These are phyloP conservation scores for Bos taurus DNA, from an alignment of 2,113 vertebrate species.

Conservation along the genomic window DNA sequence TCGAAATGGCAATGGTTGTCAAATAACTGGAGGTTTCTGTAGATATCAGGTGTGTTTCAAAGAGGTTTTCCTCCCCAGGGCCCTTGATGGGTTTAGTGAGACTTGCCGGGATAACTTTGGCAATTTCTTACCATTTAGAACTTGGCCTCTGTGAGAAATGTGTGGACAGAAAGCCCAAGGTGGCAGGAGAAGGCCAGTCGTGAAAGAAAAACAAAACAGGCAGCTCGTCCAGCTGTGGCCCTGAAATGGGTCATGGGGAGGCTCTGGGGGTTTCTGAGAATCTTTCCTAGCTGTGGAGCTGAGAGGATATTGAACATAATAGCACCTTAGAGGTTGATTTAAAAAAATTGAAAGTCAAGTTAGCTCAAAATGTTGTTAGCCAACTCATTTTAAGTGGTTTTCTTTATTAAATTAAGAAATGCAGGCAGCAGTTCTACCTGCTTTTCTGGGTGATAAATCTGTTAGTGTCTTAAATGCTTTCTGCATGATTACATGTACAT, in stretches of 20 bases:
- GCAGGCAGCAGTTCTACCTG: slow-evolving; percentile 11
- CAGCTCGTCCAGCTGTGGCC: not conserved
- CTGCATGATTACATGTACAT: slow-evolving; percentile 37
- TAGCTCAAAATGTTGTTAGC: slow-evolving; percentile 36
- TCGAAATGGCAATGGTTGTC: not conserved
- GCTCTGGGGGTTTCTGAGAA: not conserved
- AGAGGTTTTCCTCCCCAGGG: not conserved
- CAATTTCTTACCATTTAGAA: not conserved
- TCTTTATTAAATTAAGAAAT: slow-evolving; percentile 52
- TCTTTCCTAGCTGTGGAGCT: not conserved
- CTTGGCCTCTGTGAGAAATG: not conserved
- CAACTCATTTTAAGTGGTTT: slow-evolving; percentile 1
- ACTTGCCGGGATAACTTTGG: not conserved
- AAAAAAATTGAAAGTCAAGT: not conserved
- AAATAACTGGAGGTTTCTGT: not conserved
- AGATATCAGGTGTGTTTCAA: not conserved
- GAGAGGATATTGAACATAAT: slow-evolving; percentile 46
- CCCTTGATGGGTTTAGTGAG: not conserved
- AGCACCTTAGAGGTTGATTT: slow-evolving; percentile 19
- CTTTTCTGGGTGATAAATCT: slow-evolving; percentile 36
- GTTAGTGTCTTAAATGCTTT: slow-evolving; percentile 23
- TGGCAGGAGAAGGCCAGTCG: not conserved
- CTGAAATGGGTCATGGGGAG: not conserved
- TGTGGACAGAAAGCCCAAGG: not conserved
- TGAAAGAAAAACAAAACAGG: not conserved